Conservation (phyloP, 2,797 vertebrate genomes). For the Sebastes itinus region DNA sequence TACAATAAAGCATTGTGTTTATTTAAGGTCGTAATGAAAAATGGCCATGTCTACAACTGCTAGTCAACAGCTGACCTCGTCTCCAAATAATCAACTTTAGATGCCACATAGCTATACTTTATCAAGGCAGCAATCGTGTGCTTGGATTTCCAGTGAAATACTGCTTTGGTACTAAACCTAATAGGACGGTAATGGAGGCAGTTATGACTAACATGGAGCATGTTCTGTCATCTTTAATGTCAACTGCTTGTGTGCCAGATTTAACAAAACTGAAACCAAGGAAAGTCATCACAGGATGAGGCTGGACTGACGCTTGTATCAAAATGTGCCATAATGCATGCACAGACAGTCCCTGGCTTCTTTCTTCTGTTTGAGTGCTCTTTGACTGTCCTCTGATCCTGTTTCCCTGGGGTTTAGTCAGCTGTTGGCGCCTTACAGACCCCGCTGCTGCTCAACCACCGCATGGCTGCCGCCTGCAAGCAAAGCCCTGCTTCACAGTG, state of each 20-base stretch:
- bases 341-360: slow-evolving; percentile 11
- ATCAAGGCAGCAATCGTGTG: neutral
- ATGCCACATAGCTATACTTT: slow-evolving; percentile 2
- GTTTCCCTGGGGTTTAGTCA: slow-evolving; percentile 64
- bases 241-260: neutral
- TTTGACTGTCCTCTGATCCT: slow-evolving; percentile 57
- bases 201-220: neutral
- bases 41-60: slow-evolving; percentile 2
- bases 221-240: neutral
- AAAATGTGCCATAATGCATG: slow-evolving; percentile 14
- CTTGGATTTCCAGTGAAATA: neutral
- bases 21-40: slow-evolving; percentile 27
- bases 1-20: slow-evolving; percentile 33
- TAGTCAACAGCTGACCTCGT: neutral
- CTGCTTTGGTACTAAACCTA: neutral
- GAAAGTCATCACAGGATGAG: neutral
- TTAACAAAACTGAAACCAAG: slow-evolving; percentile 13
- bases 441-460: slow-evolving; percentile 46
- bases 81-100: slow-evolving; percentile 15
- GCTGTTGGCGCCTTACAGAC: slow-evolving; percentile 68
- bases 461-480: slow-evolving; percentile 58
- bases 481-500: slow-evolving; percentile 27
- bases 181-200: neutral
- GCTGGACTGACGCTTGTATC: neutral
- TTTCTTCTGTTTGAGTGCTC: slow-evolving; percentile 41